These are phyloP conservation scores for Ricordea florida DNA, from an alignment of 92 coral and sea anemone species.

Conservation along the genomic window DNA sequence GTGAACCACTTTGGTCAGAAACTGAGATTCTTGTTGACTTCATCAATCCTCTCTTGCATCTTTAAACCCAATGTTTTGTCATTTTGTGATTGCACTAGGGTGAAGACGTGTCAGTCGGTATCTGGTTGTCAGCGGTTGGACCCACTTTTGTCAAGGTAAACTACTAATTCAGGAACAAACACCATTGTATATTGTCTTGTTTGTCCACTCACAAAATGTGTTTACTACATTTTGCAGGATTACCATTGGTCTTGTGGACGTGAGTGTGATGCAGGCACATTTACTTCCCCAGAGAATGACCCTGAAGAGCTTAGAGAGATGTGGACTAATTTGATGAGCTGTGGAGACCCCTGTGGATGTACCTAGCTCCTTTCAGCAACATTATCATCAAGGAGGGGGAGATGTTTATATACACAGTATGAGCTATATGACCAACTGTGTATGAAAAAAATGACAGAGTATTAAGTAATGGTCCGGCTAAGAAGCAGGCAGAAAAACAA, in stretches of 20 bases:
- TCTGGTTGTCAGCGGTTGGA: conserved; percentile 84
- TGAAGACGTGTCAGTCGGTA: conserved; percentile 89
- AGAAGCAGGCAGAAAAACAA: too few relatives aligned
- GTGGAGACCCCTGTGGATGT: conserved; percentile 80
- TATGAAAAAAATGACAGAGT: too few relatives aligned
- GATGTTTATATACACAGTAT: too few relatives aligned
- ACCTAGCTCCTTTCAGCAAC: neutral
- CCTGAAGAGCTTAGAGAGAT: conserved; percentile 71
- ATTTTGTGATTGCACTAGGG: conserved; percentile 45
- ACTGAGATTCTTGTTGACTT: too few relatives aligned
- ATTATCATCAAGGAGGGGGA: too few relatives aligned
- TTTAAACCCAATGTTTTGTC: too few relatives aligned
- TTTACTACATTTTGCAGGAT: conserved; percentile 38
- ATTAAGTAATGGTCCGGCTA: too few relatives aligned
- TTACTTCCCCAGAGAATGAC: conserved; percentile 76
- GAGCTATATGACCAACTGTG: too few relatives aligned
- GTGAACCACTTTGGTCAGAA: too few relatives aligned
- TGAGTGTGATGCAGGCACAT: conserved; percentile 63
- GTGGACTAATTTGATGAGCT: conserved; percentile 68
- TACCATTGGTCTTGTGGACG: conserved; percentile 78
- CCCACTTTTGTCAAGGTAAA: conserved; percentile 70
- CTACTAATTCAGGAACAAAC: neutral
- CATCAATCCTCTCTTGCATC: too few relatives aligned
- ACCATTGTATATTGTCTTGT: neutral
- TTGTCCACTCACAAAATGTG: neutral